A percentile compares a stretch with the other conserved stretches of the same genome.
Conservation (phyloP, 2,113 vertebrate genomes). For the Amazona guildingii region DNA sequence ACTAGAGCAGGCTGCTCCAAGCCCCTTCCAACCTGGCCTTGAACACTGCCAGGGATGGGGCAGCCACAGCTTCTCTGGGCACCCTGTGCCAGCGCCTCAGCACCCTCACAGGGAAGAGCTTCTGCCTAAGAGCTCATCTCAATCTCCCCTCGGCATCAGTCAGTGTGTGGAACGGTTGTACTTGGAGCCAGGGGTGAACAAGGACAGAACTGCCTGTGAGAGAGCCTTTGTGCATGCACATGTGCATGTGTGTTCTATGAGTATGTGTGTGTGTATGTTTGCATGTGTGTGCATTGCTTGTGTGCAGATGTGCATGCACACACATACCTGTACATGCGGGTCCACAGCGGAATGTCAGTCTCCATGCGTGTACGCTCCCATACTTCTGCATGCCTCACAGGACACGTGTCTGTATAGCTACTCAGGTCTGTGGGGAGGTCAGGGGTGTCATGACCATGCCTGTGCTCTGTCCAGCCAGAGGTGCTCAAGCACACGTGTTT, state of each 20-base stretch:
- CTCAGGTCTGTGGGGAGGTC: rapidly evolving
- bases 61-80: too few species aligned
- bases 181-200: background rate
- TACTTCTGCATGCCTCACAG: background rate
- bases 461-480: background rate
- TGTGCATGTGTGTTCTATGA: rapidly evolving
- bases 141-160: background rate
- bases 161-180: rapidly evolving
- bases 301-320: background rate
- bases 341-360: background rate
- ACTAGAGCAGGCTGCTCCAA: background rate
- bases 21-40: too few species aligned
- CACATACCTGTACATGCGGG: background rate
- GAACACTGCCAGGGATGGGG: too few species aligned
- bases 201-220: background rate
- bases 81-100: background rate
- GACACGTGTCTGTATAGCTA: rapidly evolving
- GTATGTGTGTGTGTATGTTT: background rate
- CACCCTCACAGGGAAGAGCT: background rate
- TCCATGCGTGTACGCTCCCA: rapidly evolving
- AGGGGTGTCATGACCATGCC: rapidly evolving
- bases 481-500: background rate
- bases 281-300: rapidly evolving
- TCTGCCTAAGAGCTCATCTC: background rate
- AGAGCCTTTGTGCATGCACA: rapidly evolving